A percentile compares a stretch with the other conserved stretches of the same genome.
These are phyloP conservation scores for Sturmia bella DNA, from an alignment of 2,888 invertebrate species.

Conservation along the genomic window DNA sequence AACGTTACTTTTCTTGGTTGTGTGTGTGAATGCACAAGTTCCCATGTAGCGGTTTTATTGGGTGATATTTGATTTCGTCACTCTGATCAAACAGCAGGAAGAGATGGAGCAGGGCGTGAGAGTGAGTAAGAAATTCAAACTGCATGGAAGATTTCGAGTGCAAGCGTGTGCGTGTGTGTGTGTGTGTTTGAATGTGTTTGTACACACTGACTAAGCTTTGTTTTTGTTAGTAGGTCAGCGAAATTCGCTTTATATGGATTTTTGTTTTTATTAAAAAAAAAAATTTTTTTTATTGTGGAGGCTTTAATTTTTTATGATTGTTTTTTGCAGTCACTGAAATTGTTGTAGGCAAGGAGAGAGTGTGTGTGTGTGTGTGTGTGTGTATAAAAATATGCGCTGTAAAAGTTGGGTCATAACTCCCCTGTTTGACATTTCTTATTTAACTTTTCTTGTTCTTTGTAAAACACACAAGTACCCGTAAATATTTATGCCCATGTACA, in stretches of 20 bases:
- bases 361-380: constrained; percentile 72
- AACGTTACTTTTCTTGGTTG: constrained; percentile 12
- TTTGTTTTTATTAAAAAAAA: background rate
- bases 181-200: constrained; percentile 17
- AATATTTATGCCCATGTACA: background rate
- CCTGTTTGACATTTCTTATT: constrained; percentile 65
- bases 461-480: no score
- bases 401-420: constrained; percentile 69
- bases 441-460: constrained; percentile 13
- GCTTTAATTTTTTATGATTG: background rate
- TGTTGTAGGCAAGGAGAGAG: background rate
- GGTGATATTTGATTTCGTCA: constrained; percentile 21
- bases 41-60: constrained; percentile 10
- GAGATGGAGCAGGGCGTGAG: background rate
- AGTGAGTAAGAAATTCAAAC: background rate
- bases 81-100: background rate
- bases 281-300: constrained; percentile 10
- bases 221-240: constrained; percentile 71
- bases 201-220: constrained; percentile 49
- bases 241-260: constrained; percentile 60
- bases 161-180: constrained; percentile 9
- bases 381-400: background rate
- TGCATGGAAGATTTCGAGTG: constrained; percentile 9
- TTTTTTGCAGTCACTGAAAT: constrained; percentile 11
- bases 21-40: background rate